phyloP scores from a whole-genome alignment of 1,140 invertebrate species.

The Hyphantria cunea region DNA sequence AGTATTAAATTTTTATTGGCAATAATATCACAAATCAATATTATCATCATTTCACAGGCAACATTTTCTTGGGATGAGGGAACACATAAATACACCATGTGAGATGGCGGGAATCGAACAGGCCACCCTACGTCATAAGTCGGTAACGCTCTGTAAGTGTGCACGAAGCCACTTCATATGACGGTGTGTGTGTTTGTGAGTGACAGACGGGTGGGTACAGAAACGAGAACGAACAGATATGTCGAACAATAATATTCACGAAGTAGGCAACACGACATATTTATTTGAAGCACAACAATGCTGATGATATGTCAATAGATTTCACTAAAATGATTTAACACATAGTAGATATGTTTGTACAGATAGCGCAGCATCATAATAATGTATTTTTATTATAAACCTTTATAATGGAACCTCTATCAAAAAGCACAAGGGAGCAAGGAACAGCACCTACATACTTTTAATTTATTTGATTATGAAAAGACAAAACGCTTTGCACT shows the following conservation, averaged over 20 bases:
- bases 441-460: constrained; percentile 3
- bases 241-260: constrained; percentile 47
- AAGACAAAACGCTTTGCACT: not conserved
- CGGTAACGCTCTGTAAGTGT: not conserved
- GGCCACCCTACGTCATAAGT: not conserved
- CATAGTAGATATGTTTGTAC: constrained; percentile 13
- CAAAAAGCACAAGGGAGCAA: constrained; percentile 7
- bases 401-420: constrained; percentile 2
- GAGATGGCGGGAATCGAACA: no score
- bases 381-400: constrained; percentile 2
- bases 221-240: constrained; percentile 39
- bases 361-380: constrained; percentile 3
- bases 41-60: constrained; percentile 35
- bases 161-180: not conserved
- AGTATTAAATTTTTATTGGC: constrained; percentile 46
- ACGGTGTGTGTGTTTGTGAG: constrained; percentile 1
- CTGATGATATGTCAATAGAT: constrained; percentile 71
- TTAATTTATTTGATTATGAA: not conserved
- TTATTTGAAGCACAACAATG: constrained; percentile 72
- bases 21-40: constrained; percentile 66
- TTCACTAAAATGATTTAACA: constrained; percentile 41
- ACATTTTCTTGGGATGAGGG: constrained; percentile 3
- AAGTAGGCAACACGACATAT: constrained; percentile 55
- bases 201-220: not conserved
- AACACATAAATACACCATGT: no score